phyloP scores from a whole-genome alignment of 2,113 vertebrate species.

The Notiomystis cincta region DNA sequence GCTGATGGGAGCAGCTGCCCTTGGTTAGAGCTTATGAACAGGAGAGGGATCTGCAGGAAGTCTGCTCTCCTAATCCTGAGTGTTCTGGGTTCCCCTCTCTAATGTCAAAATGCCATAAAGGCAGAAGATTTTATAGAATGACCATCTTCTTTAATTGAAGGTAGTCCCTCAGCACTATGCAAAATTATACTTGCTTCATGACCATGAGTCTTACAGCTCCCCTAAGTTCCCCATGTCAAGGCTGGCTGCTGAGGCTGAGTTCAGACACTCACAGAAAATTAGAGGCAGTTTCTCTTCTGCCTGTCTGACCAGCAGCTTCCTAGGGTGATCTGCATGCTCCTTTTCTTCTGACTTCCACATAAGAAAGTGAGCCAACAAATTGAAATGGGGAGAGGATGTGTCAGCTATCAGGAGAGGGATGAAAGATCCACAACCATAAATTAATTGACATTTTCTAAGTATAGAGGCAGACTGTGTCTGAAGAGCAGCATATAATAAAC shows the following conservation, averaged over 20 bases:
- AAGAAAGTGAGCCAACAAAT: not conserved
- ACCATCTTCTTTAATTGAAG: slow-evolving; percentile 4
- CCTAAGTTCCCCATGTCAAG: not conserved
- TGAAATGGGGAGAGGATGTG: not conserved
- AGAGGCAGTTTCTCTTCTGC: not conserved
- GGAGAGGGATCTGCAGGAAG: not conserved
- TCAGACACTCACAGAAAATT: not conserved
- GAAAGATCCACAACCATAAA: slow-evolving; percentile 23
- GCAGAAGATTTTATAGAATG: not conserved
- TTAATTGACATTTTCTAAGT: slow-evolving; percentile 42
- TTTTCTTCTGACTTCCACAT: not conserved
- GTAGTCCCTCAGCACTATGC: not conserved
- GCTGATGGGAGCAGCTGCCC: not conserved
- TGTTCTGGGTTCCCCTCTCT: not conserved
- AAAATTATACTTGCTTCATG: not conserved
- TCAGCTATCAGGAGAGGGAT: not conserved
- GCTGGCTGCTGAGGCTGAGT: not conserved
- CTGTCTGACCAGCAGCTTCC: not conserved
- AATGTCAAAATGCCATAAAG: not conserved
- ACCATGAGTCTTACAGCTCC: not conserved
- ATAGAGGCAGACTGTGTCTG: not conserved
- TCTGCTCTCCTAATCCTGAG: not conserved
- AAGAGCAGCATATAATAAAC: slow-evolving; percentile 23
- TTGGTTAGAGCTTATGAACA: not conserved
- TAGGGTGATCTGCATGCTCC: not conserved